Conservation (phyloP, 2,113 vertebrate genomes). For the Eidolon helvum region DNA sequence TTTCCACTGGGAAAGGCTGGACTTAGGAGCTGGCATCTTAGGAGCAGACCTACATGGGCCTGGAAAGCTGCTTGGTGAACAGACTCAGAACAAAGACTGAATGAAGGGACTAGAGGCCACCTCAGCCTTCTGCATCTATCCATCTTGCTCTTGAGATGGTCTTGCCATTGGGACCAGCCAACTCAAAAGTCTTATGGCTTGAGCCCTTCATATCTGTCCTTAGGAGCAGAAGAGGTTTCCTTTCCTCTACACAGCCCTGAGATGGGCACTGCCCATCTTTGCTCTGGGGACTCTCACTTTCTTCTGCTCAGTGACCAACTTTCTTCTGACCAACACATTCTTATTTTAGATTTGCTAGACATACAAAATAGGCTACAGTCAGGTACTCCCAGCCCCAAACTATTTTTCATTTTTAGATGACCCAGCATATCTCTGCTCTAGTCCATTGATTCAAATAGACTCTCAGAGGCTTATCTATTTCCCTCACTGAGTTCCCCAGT, state of each 20-base stretch:
- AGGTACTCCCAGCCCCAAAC: not conserved
- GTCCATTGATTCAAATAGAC: not conserved
- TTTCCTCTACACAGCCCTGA: not conserved
- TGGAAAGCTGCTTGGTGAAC: not conserved
- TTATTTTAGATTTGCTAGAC: constrained; percentile 1
- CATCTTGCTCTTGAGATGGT: not conserved
- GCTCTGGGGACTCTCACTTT: not conserved
- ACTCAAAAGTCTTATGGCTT: not conserved
- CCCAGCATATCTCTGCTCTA: not conserved
- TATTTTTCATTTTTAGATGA: not conserved
- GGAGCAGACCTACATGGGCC: not conserved
- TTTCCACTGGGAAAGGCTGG: not conserved
- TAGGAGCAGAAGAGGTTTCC: not conserved
- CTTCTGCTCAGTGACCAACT: not conserved
- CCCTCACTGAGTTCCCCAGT: not conserved
- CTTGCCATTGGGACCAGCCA: not conserved
- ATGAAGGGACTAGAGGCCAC: not conserved
- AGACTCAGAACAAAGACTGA: not conserved
- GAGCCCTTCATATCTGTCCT: not conserved
- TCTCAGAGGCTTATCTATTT: not conserved
- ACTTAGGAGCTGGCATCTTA: not conserved
- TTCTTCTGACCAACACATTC: not conserved
- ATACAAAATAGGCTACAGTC: not conserved
- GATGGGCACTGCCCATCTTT: not conserved
- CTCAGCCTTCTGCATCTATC: not conserved